A percentile compares a stretch with the other conserved stretches of the same genome.
Conservation (phyloP, 2,113 vertebrate species). For the Cervus canadensis region DNA sequence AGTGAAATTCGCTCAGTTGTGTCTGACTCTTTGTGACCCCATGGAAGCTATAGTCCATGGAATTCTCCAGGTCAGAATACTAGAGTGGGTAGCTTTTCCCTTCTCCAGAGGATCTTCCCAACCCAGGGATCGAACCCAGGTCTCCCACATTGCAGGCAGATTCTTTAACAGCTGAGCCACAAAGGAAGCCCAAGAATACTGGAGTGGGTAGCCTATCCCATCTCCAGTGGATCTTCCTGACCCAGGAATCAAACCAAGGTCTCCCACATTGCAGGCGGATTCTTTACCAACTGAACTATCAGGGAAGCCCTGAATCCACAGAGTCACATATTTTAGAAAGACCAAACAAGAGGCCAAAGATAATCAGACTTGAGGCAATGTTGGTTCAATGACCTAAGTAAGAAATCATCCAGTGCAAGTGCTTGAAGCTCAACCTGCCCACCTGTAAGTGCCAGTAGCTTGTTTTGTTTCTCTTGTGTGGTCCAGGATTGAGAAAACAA, state of each 20-base stretch:
- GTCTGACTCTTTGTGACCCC: not conserved
- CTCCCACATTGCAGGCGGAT: not conserved
- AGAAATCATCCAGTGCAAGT: not conserved
- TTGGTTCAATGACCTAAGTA: not conserved
- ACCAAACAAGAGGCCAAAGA: not conserved
- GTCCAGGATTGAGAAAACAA: not conserved
- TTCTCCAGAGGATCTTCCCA: not conserved
- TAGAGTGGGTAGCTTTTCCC: not conserved
- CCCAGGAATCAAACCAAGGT: not conserved
- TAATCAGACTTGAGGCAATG: not conserved
- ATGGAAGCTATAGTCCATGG: not conserved
- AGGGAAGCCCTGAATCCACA: not conserved
- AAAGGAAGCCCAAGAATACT: not conserved
- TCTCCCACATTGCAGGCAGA: not conserved
- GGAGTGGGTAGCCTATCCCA: not conserved
- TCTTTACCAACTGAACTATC: not conserved
- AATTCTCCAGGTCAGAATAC: not conserved
- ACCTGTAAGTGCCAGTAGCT: accelerated
- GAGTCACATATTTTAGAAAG: not conserved
- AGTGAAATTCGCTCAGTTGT: accelerated
- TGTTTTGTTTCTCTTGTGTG: too few species aligned
- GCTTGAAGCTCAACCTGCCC: too few species aligned
- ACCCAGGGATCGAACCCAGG: not conserved
- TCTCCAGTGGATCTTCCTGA: not conserved
- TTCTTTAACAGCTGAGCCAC: not conserved